Percentiles rank a stretch among this genome's conserved stretches.
Evolutionary conservation across 30 jellyfish, hydroid and myxozoan genomes (phyloP).

Genomic region (Aurelia aurita): DNA sequence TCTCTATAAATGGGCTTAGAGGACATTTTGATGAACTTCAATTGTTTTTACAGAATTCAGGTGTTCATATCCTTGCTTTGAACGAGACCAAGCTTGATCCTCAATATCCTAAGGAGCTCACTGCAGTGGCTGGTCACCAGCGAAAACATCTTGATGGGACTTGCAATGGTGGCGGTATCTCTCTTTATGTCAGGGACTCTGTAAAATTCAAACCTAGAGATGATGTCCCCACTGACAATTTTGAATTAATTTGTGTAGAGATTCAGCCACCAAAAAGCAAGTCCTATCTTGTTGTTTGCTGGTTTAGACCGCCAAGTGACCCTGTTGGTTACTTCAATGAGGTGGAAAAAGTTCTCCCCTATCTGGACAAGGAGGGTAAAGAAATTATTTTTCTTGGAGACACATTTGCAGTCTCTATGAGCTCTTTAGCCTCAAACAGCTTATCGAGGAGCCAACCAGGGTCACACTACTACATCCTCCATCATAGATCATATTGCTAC

Average conservation of each 20-base stretch:
- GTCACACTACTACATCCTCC: slow-evolving; percentile 15
- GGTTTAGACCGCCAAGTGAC: no score
- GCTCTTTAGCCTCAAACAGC: slow-evolving; percentile 5
- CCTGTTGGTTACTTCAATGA: no score
- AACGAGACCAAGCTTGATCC: slow-evolving; percentile 32
- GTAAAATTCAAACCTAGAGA: not conserved
- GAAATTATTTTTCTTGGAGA: no score
- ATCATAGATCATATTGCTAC: slow-evolving; percentile 34
- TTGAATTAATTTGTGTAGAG: not conserved
- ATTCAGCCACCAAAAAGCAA: not conserved
- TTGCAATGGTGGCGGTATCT: slow-evolving; percentile 2
- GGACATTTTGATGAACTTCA: slow-evolving; percentile 10
- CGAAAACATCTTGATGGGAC: not conserved
- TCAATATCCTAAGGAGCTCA: slow-evolving; percentile 4
- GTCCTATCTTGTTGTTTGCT: no score
- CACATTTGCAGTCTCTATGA: slow-evolving; percentile 1
- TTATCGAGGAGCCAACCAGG: slow-evolving; percentile 32
- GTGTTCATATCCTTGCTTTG: slow-evolving; percentile 8
- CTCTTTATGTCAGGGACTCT: not conserved
- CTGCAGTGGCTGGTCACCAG: not conserved
- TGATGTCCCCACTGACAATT: not conserved
- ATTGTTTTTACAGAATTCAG: not conserved
- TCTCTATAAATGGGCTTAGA: slow-evolving; percentile 23
- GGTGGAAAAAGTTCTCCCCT: not conserved
- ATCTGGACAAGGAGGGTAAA: not conserved